Conservation (phyloP, 2,888 invertebrate species). For the Sturmia bella region DNA sequence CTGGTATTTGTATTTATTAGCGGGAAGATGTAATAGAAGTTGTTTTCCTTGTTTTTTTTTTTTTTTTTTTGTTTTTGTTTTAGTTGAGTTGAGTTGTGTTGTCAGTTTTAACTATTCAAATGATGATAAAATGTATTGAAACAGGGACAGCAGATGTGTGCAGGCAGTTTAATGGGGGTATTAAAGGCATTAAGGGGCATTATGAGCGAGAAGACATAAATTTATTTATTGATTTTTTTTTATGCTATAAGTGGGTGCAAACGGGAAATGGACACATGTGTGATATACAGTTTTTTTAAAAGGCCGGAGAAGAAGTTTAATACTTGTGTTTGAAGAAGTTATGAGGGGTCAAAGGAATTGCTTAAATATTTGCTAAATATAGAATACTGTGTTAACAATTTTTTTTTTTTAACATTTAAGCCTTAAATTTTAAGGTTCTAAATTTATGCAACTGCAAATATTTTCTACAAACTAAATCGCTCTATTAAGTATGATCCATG, state of each 20-base stretch:
- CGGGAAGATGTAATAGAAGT: neutral
- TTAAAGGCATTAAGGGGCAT: neutral
- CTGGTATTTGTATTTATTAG: slow-evolving; percentile 16
- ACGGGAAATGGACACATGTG: neutral
- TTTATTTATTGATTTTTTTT: slow-evolving; percentile 18
- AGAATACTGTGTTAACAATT: no score
- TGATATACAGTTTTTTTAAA: no score
- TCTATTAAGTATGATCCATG: no score
- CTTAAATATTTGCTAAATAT: no score
- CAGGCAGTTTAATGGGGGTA: neutral
- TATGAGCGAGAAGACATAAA: neutral
- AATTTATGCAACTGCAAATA: no score
- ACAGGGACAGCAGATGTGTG: slow-evolving; percentile 24
- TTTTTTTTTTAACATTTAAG: no score
- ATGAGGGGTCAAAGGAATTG: no score
- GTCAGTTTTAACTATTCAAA: slow-evolving; percentile 38
- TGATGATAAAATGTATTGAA: slow-evolving; percentile 29
- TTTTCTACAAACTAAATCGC: no score
- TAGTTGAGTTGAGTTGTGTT: neutral
- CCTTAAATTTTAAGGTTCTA: no score
- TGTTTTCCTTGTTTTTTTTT: neutral
- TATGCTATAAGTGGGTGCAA: neutral
- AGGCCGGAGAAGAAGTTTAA: neutral
- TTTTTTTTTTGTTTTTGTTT: no score
- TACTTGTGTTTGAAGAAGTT: no score